These are phyloP conservation scores for Spodoptera exigua DNA, from an alignment of 2,888 invertebrate genomes.

Conservation along the genomic window DNA sequence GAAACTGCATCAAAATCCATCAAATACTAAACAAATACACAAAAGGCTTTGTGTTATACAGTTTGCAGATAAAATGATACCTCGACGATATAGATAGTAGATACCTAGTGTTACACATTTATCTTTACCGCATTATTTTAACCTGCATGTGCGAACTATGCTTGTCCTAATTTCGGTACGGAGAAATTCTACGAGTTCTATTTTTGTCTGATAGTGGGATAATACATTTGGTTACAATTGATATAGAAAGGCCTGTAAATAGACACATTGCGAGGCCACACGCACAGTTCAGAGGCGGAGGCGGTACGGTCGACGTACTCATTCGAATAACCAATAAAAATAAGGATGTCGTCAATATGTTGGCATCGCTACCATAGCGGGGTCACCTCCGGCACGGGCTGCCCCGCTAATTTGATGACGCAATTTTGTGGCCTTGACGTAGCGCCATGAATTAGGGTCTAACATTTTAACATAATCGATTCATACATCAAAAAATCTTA, in stretches of 20 bases:
- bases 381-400: constrained; percentile 79
- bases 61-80: constrained; percentile 6
- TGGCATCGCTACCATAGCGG: constrained; percentile 82
- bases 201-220: constrained; percentile 37
- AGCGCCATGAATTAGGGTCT: constrained; percentile 57
- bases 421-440: constrained; percentile 56
- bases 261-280: constrained; percentile 80
- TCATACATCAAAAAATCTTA: constrained; percentile 12
- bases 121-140: constrained; percentile 26
- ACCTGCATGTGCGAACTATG: constrained; percentile 30
- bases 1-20: too few species aligned
- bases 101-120: constrained; percentile 20
- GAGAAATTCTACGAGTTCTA: constrained; percentile 39
- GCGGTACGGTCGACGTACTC: constrained; percentile 86
- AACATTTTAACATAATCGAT: constrained; percentile 33
- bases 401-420: constrained; percentile 63
- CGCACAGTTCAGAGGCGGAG: constrained; percentile 79
- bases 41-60: too few species aligned
- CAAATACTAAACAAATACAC: too few species aligned
- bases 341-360: constrained; percentile 89
- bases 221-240: constrained; percentile 43
- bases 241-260: constrained; percentile 65
- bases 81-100: constrained; percentile 27
- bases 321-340: constrained; percentile 84
- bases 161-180: constrained; percentile 35